Percentiles rank a stretch among this genome's conserved stretches.
These are phyloP conservation scores for Pimpla rufipes DNA, from an alignment of 2,888 invertebrate genomes.

Conservation along the genomic window DNA sequence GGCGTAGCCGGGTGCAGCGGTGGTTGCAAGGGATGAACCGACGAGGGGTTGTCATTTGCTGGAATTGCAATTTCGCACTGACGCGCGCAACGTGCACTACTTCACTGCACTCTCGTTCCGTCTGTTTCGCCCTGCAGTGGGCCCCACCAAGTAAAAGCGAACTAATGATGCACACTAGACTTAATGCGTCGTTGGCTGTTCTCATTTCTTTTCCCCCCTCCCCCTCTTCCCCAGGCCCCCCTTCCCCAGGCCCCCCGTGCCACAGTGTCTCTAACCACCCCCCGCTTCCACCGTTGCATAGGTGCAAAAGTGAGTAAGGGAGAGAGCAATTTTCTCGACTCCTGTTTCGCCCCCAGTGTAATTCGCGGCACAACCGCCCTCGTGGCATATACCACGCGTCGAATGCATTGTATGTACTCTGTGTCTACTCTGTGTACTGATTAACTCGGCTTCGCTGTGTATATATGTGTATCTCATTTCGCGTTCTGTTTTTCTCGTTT, in stretches of 20 bases:
- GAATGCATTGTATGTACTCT: conserved; percentile 22
- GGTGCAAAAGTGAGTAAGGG: conserved; percentile 15
- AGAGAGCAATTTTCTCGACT: conserved; percentile 8
- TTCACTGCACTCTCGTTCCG: conserved; percentile 22
- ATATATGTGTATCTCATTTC: conserved; percentile 71
- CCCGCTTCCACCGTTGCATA: background rate
- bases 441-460: conserved; percentile 14
- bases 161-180: conserved; percentile 81
- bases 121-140: conserved; percentile 68
- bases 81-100: conserved; percentile 71
- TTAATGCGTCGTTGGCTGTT: conserved; percentile 73
- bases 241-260: background rate
- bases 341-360: conserved; percentile 20
- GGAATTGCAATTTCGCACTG: conserved; percentile 82
- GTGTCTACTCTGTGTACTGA: conserved; percentile 18
- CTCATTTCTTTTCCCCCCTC: conserved; percentile 52
- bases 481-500: conserved; percentile 16
- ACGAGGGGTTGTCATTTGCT: conserved; percentile 78
- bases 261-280: background rate
- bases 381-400: background rate
- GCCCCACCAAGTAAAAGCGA: conserved; percentile 76
- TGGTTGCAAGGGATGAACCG: conserved; percentile 65
- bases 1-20: conserved; percentile 17
- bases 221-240: background rate
- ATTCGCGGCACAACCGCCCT: conserved; percentile 28